Evolutionary conservation across 2,888 invertebrate genomes (phyloP).

Genomic region (Drosophila conformis): DNA sequence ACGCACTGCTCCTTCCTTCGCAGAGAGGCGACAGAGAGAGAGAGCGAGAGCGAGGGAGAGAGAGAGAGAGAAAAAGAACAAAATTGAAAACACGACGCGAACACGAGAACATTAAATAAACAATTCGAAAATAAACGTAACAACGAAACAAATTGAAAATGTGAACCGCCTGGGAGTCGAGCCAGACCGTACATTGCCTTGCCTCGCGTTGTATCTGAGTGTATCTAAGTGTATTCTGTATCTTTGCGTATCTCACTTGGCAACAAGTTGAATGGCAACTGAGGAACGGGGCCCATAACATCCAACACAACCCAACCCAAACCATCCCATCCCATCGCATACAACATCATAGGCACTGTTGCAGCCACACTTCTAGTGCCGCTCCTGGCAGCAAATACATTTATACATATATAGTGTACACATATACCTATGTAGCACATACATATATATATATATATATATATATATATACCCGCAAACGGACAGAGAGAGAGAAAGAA

Average conservation of each 20-base stretch:
- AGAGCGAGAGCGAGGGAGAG: background rate
- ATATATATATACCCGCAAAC: slow-evolving; percentile 21
- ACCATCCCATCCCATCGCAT: background rate
- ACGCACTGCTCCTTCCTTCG: slow-evolving; percentile 1
- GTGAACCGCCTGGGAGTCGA: slow-evolving; percentile 49
- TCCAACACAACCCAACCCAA: slow-evolving; percentile 5
- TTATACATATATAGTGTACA: slow-evolving; percentile 9
- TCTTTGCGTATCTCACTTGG: slow-evolving; percentile 63
- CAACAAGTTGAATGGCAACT: slow-evolving; percentile 72
- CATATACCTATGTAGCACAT: slow-evolving; percentile 1
- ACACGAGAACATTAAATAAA: slow-evolving; percentile 70
- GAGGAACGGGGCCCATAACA: slow-evolving; percentile 35
- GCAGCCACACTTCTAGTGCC: slow-evolving; percentile 45
- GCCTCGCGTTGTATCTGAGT: slow-evolving; percentile 37
- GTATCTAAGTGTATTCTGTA: slow-evolving; percentile 48
- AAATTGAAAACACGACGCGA: slow-evolving; percentile 37
- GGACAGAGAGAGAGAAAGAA: slow-evolving; percentile 18
- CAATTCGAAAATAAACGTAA: slow-evolving; percentile 76
- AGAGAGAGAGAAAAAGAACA: slow-evolving; percentile 10
- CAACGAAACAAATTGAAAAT: slow-evolving; percentile 68
- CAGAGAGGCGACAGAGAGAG: background rate
- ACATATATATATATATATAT: slow-evolving; percentile 2
- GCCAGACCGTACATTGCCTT: slow-evolving; percentile 55
- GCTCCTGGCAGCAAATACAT: slow-evolving; percentile 40
- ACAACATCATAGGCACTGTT: background rate